Base-by-base conservation (phyloP, 1,140 invertebrate species). In the Sarcophaga peregrina region DNA sequence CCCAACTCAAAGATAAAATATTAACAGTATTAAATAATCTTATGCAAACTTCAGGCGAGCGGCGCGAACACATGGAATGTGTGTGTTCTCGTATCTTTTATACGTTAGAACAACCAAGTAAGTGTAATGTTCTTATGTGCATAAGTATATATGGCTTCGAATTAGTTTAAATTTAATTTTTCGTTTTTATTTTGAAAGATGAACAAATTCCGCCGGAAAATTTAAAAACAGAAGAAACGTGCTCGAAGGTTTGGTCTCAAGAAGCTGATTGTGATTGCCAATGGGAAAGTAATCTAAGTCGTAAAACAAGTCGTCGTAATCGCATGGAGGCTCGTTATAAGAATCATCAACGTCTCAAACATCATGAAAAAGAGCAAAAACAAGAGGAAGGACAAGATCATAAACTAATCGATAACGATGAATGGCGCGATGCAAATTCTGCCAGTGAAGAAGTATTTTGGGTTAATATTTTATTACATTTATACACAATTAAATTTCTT, bases 141-240 rank as follows among this genome's bases (percentile, higher is more conserved):
- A 37, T 37, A 37, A 37, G 25, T 37, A 37, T 37, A 2, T 37
- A 37, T 37, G 25, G 25, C 25, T 37, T 37, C 25, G 25, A 37
- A 37, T 37, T 2, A 37, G 25, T 37, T 37, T 37, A 37, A 37
- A 37, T 37, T 15, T 37, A 8, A 72, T n/a, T n/a, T n/a, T n/a
- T n/a, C n/a, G n/a, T n/a, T n/a, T n/a, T n/a, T n/a, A n/a, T 8
- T 52, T 68, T 75, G 54, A 8, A 45, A 83, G 83, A 37, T 3
- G 82, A 85, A 0, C 82, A 85, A 68, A 84, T 84, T 10, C 82
- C 85, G 48, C 88, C 89, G 8, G 86, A 90, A 58, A 83, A 87
- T 0, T 80, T 91, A 0, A 90, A 91, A 37, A 92, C 92, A 3
- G 93, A 94, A 81, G 89, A 88, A 3, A 90, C 92, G 17, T 94